Evolutionary conservation across 2,113 vertebrate genomes (phyloP), one percentile per base, ranked within the genome.

Genomic region (Neogobius melanostomus): DNA sequence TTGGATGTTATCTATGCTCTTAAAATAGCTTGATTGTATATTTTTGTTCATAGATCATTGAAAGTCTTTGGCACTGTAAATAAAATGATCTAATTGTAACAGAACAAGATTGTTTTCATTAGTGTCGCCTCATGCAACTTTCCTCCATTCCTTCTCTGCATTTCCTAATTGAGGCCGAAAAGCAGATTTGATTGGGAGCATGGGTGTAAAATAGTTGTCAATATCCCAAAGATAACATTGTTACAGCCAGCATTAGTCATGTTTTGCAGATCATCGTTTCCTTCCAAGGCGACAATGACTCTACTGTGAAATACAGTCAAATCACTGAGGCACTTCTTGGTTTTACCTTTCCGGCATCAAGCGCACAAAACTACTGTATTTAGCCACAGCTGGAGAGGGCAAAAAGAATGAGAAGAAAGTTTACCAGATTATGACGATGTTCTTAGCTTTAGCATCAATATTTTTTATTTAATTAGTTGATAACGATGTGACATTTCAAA

Each of bases 111-210:
- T 71, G 42, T 21, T 61, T 79, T 48, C 77, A 84, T 74, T 79
- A 68, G 28, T 64, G 71, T 54, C 28, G 68, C 60, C 67, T 17
- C 64, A 72, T 70, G 42, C 64, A 71, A 80, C 63, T 75, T 2
- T 36, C 28, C 28, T 36, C 28, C 28, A 36, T 52, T 64, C 68
- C 72, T 68, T 56, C 75, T 85, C 74, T 68, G 42, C 45, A 82
- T 59, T 88, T 86, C 88, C 85, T 83, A 89, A 89, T 88, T 91
- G 89, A 88, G 87, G 85, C 88, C 89, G 77, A 74, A 15, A 46
- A 15, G 53, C 67, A 62, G 54, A 75, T 0, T n/a, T 8, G 46
- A 50, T 51, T 52, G 45, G n/a, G 48, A 65, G 48, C 46, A 36
- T 52, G 51, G 64, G 50, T 66, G 66, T 62, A 68, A 67, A 62